These are phyloP conservation scores for Callyntrura guangdongensis DNA, from an alignment of 2,888 invertebrate genomes.

Conservation along the genomic window DNA sequence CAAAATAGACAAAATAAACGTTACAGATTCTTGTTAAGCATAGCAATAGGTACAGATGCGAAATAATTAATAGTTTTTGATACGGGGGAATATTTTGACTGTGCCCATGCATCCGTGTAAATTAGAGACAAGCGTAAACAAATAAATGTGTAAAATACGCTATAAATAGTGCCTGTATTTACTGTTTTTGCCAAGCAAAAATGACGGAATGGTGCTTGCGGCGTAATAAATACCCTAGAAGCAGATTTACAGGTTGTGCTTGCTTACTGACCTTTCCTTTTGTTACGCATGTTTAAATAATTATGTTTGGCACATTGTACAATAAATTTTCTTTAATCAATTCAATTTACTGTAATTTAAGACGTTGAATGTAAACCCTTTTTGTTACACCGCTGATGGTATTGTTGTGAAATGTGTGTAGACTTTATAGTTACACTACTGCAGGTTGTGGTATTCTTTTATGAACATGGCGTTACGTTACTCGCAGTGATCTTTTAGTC, in stretches of 20 bases:
- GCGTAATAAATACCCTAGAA: too few relatives aligned
- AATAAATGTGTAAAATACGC: not conserved
- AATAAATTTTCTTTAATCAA: not conserved
- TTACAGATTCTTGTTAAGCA: not conserved
- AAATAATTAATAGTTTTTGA: not conserved
- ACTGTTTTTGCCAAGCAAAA: not conserved
- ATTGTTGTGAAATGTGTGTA: too few relatives aligned
- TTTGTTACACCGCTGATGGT: not conserved
- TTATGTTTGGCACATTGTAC: slow-evolving; percentile 7
- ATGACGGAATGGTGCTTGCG: too few relatives aligned
- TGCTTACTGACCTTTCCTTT: slow-evolving; percentile 54
- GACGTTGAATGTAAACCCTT: not conserved
- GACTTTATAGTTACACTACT: too few relatives aligned
- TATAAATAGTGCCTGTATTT: not conserved
- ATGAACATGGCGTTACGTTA: too few relatives aligned
- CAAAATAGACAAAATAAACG: not conserved
- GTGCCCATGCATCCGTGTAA: slow-evolving; percentile 19
- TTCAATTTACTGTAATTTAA: slow-evolving; percentile 18
- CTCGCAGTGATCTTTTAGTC: too few relatives aligned
- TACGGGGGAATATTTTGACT: not conserved
- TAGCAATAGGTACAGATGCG: not conserved
- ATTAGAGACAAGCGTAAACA: slow-evolving; percentile 17
- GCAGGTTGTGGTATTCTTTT: too few relatives aligned
- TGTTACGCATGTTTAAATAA: slow-evolving; percentile 52
- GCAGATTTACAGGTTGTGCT: not conserved